Percentiles rank a stretch among this genome's conserved stretches.
phyloP scores from a whole-genome alignment of 2,797 vertebrate species.

The Lacerta bilineata region DNA sequence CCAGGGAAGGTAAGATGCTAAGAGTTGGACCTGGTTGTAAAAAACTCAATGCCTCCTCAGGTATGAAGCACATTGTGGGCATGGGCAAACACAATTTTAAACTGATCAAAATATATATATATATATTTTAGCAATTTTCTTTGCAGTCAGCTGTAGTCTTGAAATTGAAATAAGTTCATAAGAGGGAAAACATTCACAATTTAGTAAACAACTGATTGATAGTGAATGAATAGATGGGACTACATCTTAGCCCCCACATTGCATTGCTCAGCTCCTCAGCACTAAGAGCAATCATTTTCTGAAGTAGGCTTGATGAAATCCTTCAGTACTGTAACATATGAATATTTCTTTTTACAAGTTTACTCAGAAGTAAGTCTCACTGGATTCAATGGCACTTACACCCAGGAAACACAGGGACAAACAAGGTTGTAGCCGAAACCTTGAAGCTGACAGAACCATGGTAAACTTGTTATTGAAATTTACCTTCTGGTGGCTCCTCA shows the following conservation, averaged over 20 bases:
- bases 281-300: background rate
- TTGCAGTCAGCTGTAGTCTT: background rate
- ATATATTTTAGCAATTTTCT: background rate
- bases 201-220: background rate
- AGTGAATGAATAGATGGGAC: background rate
- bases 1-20: too few species aligned
- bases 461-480: constrained; percentile 35
- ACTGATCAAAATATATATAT: background rate
- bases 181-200: constrained; percentile 4
- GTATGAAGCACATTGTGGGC: background rate
- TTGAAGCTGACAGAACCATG: constrained; percentile 6
- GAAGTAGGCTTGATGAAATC: background rate
- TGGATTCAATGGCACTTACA: too few species aligned
- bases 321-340: background rate
- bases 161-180: background rate
- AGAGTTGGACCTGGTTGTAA: background rate
- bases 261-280: background rate
- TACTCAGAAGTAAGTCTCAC: too few species aligned
- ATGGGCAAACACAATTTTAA: background rate
- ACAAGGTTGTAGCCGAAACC: background rate
- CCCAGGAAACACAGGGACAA: too few species aligned
- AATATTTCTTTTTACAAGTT: too few species aligned
- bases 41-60: background rate
- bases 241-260: background rate
- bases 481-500: constrained; percentile 88